Evolutionary conservation across 2,888 invertebrate genomes (phyloP).

Genomic region (Hesperia comma): DNA sequence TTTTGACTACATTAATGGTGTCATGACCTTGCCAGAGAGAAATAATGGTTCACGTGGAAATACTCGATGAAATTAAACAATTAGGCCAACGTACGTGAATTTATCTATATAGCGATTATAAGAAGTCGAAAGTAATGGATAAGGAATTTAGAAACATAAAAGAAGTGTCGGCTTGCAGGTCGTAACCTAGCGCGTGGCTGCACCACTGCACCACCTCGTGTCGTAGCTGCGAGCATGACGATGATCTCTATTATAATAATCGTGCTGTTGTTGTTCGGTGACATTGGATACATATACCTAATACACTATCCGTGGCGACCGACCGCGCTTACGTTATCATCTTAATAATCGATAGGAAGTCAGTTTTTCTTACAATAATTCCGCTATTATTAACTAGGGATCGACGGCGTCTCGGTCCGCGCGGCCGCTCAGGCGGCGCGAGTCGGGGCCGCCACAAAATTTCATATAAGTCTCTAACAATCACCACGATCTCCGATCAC

Average conservation of each 20-base stretch:
- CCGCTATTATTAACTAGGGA: slow-evolving; percentile 75
- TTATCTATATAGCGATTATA: slow-evolving; percentile 13
- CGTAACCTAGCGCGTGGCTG: background rate
- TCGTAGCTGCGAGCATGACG: slow-evolving; percentile 72
- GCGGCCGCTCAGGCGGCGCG: slow-evolving; percentile 47
- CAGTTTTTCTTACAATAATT: slow-evolving; percentile 80
- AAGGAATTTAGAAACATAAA: slow-evolving; percentile 8
- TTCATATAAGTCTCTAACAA: slow-evolving; percentile 75
- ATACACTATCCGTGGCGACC: slow-evolving; percentile 48
- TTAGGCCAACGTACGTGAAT: slow-evolving; percentile 42
- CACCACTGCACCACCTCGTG: slow-evolving; percentile 53
- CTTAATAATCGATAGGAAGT: slow-evolving; percentile 81
- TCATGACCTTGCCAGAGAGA: slow-evolving; percentile 26
- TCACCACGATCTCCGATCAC: slow-evolving; percentile 55
- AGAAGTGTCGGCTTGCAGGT: background rate
- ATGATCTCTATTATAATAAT: slow-evolving; percentile 66
- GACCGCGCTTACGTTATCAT: slow-evolving; percentile 63
- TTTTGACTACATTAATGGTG: slow-evolving; percentile 36
- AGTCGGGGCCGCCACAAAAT: slow-evolving; percentile 60
- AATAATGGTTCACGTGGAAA: slow-evolving; percentile 23
- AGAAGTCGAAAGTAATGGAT: slow-evolving; percentile 2
- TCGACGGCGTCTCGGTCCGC: slow-evolving; percentile 54
- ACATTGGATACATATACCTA: slow-evolving; percentile 46
- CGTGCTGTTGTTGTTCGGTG: slow-evolving; percentile 58
- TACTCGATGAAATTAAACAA: slow-evolving; percentile 7